Base-by-base conservation (phyloP, 1,140 invertebrate genomes). In the Eciton burchellii region DNA sequence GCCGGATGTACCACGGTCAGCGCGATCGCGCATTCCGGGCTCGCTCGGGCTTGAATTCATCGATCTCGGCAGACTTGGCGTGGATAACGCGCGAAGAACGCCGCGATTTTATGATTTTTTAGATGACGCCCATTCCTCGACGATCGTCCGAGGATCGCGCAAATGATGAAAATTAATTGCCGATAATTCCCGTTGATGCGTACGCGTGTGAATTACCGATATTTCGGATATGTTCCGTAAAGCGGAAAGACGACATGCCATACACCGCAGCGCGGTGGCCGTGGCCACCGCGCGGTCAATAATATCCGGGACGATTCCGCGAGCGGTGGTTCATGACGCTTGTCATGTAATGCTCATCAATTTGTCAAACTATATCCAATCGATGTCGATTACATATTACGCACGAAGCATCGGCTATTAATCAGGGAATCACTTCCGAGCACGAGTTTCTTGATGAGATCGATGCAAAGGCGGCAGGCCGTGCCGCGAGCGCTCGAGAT, bases 201-300 rank as follows among this genome's bases (percentile, higher is more conserved):
- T 81, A 24, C 47, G 14, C 19, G 5, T 60, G 21, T 14, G 43
- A 14, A 73, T 81, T 49, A 59, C 19, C 41, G 43, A 76, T n/a
- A n/a, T n/a, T 85, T 63, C 35, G 9, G 24, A 3, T 45, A 43
- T 0, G 12, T 56, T 79, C 35, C 63, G 12, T 56, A 70, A 70
- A 43, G 60, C 52, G 73, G 73, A 62, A 62, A 68, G 45, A 62
- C 12, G 24, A 2, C 45, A 11, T 29, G 45, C 35, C 24, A 82
- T 66, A 29, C 65, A 72, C 56, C 24, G 52, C 60, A 47, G 29
- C 19, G n/a, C 54, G 21, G 14, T 45, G 81, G 65, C 66, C 85
- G 60, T 87, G 84, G 68, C 72, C 81, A 77, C 79, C 54, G 68
- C 14, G 54, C 70, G 49, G 85, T 68, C 84, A 76, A 87, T 87